Evolutionary conservation across 2,797 vertebrate genomes (phyloP), one percentile per base, ranked within the genome.

Genomic region (Chiloscyllium punctatum): DNA sequence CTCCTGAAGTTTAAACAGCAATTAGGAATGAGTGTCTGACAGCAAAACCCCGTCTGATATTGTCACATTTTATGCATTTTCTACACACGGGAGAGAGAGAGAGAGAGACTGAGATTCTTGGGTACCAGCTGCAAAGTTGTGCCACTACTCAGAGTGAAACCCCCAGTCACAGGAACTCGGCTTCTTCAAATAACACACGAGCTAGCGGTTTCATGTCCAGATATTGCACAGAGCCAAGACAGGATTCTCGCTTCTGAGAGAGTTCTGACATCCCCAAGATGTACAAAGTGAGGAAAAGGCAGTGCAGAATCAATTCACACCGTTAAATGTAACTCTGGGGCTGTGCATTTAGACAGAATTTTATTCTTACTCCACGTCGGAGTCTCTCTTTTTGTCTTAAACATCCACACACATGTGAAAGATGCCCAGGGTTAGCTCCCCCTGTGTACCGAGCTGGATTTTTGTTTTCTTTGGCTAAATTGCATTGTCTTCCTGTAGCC

Each of bases 1-100:
- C 98, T 98, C 99, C 98, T 98, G 98, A n/a, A 98, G 98, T 98
- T 97, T 98, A 98, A 98, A 98, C 97, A 97, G 98, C 98, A 98
- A 18, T 98, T 98, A 98, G 98, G 21, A 8, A 27, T 33, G 51
- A 48, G 2, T 25, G 7, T n/a, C 13, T 11, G 15, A 2, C 1
- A n/a, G n/a, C 16, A n/a, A 5, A 18, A 21, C 18, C 37, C 11
- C 42, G n/a, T 48, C 18, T 8, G 82, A 4, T 23, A 25, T 48
- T 2, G 2, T 16, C 77, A 37, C 6, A 48, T 23, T 8, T 25
- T 9, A 2, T 25, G 57, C 21, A 48, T 21, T 8, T 48, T 48
- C 1, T 25, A 23, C 8, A 25, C 37, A 82, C 21, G 4, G 6
- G 79, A 82, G n/a, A n/a, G 0, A 82, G 37, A 42, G 57, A 9